Percentiles rank a stretch among this genome's conserved stretches.
phyloP scores from a whole-genome alignment of 1,140 invertebrate species.

The Calephelis virginiensis region DNA sequence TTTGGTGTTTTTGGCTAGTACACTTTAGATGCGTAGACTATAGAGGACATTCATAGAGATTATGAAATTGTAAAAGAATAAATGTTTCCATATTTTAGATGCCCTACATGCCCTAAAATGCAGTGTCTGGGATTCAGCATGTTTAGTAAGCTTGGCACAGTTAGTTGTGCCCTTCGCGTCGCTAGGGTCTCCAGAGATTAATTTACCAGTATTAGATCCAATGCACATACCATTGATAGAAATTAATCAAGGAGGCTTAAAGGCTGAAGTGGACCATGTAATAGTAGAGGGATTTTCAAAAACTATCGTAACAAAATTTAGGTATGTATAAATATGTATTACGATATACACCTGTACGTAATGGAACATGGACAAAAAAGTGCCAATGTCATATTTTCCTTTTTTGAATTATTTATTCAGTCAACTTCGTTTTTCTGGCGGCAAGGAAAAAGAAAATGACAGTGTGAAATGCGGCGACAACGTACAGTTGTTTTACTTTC shows the following conservation, averaged over 20 bases:
- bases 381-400: too few relatives aligned
- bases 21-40: too few relatives aligned
- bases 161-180: not conserved
- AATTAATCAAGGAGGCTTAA: not conserved
- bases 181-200: not conserved
- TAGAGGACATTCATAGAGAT: too few relatives aligned
- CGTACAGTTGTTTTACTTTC: too few relatives aligned
- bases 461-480: too few relatives aligned
- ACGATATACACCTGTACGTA: not conserved
- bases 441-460: too few relatives aligned
- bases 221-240: not conserved
- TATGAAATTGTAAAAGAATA: too few relatives aligned
- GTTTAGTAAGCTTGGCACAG: constrained; percentile 1
- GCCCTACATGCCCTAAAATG: constrained; percentile 4
- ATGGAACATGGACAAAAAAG: too few relatives aligned
- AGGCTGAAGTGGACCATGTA: constrained; percentile 1
- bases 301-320: not conserved
- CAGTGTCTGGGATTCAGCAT: constrained; percentile 9
- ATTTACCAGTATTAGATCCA: not conserved
- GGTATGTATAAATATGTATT: not conserved
- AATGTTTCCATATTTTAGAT: too few relatives aligned
- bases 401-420: too few relatives aligned
- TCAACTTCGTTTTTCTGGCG: too few relatives aligned
- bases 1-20: too few relatives aligned
- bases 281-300: not conserved